Base-by-base conservation (phyloP, 2,797 vertebrate species). In the Nyctalus aviator region DNA sequence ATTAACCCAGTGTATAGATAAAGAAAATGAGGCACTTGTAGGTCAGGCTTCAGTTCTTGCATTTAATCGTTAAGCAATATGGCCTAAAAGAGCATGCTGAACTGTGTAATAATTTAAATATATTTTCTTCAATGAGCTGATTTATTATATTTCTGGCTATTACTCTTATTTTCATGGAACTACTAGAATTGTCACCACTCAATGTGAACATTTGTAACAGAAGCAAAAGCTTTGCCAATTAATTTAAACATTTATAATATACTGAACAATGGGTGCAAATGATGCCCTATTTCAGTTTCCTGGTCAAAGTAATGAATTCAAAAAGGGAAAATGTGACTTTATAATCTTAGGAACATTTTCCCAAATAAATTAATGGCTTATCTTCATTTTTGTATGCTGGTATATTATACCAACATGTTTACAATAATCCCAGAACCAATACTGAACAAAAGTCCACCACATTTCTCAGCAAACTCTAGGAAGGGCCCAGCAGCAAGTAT, bases 381-480 rank as follows among this genome's bases (percentile, higher is more conserved):
- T 68, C 41, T 84, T 92, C 23, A 76, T 76, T 78, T 84, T 25
- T 91, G 37, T 20, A 84, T 96, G 93, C 85, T 32, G 72, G 64
- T 94, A 62, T 93, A 77, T 21, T 4, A 77, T 41, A 1, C 79
- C 95, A 94, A 86, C 18, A 95, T 79, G 96, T 95, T 12, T 91
- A 89, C 69, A 90, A 59, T 93, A 93, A 96, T 90, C 91, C 71
- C 53, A 93, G 95, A 98, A 97, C 41, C 55, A 97, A 84, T 92
- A 97, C 88, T 96, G 93, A 98, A 97, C 82, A 95, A 97, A 97
- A 97, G 97, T 97, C 94, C 20, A 98, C 88, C 93, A 95, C 94
- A 93, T 95, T 97, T 98, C 97, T 98, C 96, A 98, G 94, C 83
- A 97, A 98, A 97, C 97, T 97, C 96, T 97, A 96, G 83, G 90